Conservation (phyloP, 1,140 invertebrate genomes). For the Dinoponera quadriceps region DNA sequence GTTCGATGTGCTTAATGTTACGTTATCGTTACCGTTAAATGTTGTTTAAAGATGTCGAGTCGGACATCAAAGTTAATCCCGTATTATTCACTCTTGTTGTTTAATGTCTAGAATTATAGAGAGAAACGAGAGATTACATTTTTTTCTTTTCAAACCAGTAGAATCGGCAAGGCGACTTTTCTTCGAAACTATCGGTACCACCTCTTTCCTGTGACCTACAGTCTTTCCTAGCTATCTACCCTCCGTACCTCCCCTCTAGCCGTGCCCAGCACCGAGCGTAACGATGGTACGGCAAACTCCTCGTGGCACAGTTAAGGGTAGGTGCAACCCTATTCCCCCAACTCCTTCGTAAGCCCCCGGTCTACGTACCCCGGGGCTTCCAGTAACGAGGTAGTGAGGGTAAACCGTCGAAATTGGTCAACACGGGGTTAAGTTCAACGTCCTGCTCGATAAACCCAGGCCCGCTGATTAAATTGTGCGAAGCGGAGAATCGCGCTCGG, state of each 20-base stretch:
- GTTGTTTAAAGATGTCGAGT: background rate
- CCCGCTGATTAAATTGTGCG: conserved; percentile 71
- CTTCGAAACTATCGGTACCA: conserved; percentile 39
- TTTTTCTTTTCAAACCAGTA: conserved; percentile 34
- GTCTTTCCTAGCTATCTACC: background rate
- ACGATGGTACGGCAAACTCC: conserved; percentile 63
- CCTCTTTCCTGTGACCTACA: conserved; percentile 8
- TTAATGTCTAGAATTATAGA: background rate
- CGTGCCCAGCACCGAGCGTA: conserved; percentile 36
- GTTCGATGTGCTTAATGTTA: background rate
- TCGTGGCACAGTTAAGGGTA: conserved; percentile 66
- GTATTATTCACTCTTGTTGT: no score
- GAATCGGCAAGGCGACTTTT: conserved; percentile 68
- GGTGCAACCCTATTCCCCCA: conserved; percentile 36
- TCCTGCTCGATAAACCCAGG: conserved; percentile 66
- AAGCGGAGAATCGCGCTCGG: conserved; percentile 35
- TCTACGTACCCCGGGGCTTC: conserved; percentile 49
- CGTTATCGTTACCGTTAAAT: background rate
- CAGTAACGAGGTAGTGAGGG: conserved; percentile 66
- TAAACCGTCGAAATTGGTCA: conserved; percentile 75
- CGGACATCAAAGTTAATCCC: no score
- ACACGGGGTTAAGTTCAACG: conserved; percentile 72
- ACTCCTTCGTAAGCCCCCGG: conserved; percentile 37
- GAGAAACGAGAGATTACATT: conserved; percentile 31
- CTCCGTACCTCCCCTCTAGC: conserved; percentile 12